These are phyloP conservation scores for Mormyrus hasselquistii DNA, from an alignment of 2,797 vertebrate genomes.

Conservation along the genomic window DNA sequence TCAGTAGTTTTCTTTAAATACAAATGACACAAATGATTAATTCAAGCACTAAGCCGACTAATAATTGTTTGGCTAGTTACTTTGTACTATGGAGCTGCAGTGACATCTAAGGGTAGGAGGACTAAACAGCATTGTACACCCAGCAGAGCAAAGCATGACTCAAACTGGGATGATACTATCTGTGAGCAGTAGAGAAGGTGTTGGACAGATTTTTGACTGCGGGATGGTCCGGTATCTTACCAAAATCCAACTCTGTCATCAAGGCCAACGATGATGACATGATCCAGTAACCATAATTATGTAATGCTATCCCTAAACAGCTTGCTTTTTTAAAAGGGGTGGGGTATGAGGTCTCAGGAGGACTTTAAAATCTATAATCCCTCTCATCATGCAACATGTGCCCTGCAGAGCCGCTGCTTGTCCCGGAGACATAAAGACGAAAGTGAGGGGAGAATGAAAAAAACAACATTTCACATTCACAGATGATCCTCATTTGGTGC, in stretches of 20 bases:
- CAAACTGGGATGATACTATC: background rate
- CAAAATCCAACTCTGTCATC: background rate
- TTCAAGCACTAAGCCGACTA: background rate
- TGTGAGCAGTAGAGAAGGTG: background rate
- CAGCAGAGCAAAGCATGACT: constrained; percentile 2
- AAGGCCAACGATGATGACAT: constrained; percentile 34
- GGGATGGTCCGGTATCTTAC: background rate
- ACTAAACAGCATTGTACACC: constrained; percentile 3
- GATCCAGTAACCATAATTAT: constrained; percentile 54
- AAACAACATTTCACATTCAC: constrained; percentile 77
- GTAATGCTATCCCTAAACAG: constrained; percentile 10
- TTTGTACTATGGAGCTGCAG: background rate
- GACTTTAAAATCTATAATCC: constrained; percentile 81
- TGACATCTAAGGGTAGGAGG: constrained; percentile 22
- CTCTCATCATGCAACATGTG: constrained; percentile 94
- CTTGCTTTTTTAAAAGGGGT: constrained; percentile 60
- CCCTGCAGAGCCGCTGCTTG: constrained; percentile 77
- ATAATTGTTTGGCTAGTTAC: background rate
- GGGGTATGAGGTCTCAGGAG: constrained; percentile 71
- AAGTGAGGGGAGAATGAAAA: background rate
- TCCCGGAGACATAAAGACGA: constrained; percentile 66
- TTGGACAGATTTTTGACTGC: background rate
- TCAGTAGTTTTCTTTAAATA: background rate
- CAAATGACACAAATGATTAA: background rate
- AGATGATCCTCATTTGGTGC: constrained; percentile 99